phyloP scores from a whole-genome alignment of 2,113 vertebrate species.

The Zosterops lateralis region DNA sequence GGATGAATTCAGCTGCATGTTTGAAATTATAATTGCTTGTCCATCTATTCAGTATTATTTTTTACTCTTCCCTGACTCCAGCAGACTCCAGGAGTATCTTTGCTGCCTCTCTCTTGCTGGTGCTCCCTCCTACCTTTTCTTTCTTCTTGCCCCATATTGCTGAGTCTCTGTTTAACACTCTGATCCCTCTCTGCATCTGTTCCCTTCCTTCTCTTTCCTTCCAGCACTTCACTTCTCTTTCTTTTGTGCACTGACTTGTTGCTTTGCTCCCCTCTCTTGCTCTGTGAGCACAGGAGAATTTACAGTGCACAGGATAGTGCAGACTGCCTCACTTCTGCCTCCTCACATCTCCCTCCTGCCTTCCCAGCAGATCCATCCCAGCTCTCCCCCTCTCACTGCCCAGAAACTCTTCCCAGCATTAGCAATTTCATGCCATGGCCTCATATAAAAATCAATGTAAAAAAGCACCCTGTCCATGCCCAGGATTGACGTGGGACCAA shows the following conservation, averaged over 20 bases:
- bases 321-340: neutral
- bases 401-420: neutral
- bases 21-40: neutral
- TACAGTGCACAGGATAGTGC: accelerated
- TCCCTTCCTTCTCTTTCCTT: neutral
- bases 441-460: neutral
- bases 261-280: accelerated
- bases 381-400: neutral
- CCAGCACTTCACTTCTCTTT: neutral
- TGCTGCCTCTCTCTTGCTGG: neutral
- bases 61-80: neutral
- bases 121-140: neutral
- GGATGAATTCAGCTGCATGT: neutral
- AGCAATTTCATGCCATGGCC: neutral
- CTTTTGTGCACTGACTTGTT: neutral
- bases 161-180: neutral
- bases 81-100: neutral
- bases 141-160: neutral
- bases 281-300: neutral
- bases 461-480: neutral
- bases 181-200: neutral
- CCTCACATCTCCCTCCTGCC: neutral
- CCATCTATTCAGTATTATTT: neutral
- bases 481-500: neutral
- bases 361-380: neutral